Evolutionary conservation across 2,113 vertebrate species (phyloP), one percentile per base, ranked within the genome.

Genomic region (Trochalopteron elliotii): DNA sequence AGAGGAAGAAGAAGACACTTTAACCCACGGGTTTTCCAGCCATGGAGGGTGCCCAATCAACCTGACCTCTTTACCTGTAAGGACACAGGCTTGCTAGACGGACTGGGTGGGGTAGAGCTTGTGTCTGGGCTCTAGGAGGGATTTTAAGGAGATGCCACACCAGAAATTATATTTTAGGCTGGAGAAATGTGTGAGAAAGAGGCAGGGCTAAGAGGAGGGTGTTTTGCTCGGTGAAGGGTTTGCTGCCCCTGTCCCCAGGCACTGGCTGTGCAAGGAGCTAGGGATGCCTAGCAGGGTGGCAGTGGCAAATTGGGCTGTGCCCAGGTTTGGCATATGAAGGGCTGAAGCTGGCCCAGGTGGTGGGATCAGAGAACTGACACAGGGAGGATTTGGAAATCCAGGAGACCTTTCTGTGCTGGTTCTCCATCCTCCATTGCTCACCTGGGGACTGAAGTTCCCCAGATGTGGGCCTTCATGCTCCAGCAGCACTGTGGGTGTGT

Each of bases 101-200:
- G 33, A 37, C 39, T 81, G 86, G 94, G 93, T 93, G 79, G 86
- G 76, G 76, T 75, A 90, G 55, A 80, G 68, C 24, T 93, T 92
- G 83, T 92, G 71, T 93, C 95, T 95, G 94, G 64, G 27, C 52
- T 93, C 37, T 47, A 70, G 52, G 64, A 91, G 24, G 47, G 69
- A 89, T 89, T 89, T 83, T 89, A 89, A 91, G 86, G 68, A 92
- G 64, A 86, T 78, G 52, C 47, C 5, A 35, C 68, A 44, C 75
- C 1, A 4, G 72, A 92, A 90, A 77, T 59, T 55, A 50, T 50
- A 57, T 3, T 10, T 83, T 92, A 74, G 50, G 33, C 50, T 86
- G 64, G 68, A 60, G 60, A 90, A 86, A 67, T 5, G 6, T 53
- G 45, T 7, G 16, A 92, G 76, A 95, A 90, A 69, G n/a, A 72